Evolutionary conservation across 2,888 invertebrate species (phyloP).

Genomic region (Callyntrura sp.): DNA sequence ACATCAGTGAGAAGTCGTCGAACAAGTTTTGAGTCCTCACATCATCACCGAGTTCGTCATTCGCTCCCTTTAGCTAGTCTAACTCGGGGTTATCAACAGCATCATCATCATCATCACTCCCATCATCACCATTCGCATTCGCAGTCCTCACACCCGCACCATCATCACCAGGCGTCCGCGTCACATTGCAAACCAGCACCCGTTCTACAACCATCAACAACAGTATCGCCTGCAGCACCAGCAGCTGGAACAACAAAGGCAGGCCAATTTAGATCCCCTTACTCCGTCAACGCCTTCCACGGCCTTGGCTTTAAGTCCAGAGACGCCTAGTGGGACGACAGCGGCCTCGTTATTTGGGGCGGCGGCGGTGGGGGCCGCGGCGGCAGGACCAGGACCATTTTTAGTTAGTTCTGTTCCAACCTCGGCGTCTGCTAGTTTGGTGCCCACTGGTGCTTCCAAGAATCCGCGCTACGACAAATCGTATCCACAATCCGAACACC

Average conservation of each 20-base stretch:
- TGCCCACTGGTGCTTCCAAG: constrained; percentile 15
- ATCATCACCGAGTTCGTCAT: constrained; percentile 78
- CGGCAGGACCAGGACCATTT: constrained; percentile 29
- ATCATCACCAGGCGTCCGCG: constrained; percentile 29
- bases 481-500: background rate
- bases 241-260: constrained; percentile 43
- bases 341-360: constrained; percentile 5
- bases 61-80: constrained; percentile 76
- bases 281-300: constrained; percentile 81
- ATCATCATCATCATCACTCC: constrained; percentile 60
- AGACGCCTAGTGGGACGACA: constrained; percentile 64
- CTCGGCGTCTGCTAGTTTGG: constrained; percentile 14
- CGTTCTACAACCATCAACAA: constrained; percentile 7
- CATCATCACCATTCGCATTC: constrained; percentile 70
- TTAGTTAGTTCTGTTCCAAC: constrained; percentile 29
- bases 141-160: constrained; percentile 55
- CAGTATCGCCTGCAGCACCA: constrained; percentile 4
- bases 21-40: constrained; percentile 75
- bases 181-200: constrained; percentile 36
- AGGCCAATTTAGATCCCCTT: constrained; percentile 57
- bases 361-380: background rate
- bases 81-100: constrained; percentile 28
- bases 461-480: constrained; percentile 17
- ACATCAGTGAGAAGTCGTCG: constrained; percentile 64
- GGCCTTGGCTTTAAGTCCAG: constrained; percentile 78